A percentile compares a stretch with the other conserved stretches of the same genome.
These are phyloP conservation scores for Corythoichthys intestinalis DNA, from an alignment of 2,113 vertebrate genomes.

Conservation along the genomic window DNA sequence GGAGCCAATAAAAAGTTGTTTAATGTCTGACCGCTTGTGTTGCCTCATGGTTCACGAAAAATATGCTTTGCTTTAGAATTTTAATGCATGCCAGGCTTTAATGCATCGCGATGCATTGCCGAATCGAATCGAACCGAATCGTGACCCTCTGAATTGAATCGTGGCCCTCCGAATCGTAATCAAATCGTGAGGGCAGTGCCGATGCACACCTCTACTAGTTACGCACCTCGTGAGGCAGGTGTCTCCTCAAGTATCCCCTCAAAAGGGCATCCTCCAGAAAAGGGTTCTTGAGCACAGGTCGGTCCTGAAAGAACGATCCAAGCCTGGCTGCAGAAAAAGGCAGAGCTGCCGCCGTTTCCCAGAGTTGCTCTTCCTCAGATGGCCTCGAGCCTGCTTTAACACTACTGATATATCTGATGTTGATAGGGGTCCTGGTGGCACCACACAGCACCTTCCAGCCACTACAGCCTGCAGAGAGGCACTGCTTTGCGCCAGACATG, in stretches of 20 bases:
- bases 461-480: constrained; percentile 6
- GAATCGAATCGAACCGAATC: no score
- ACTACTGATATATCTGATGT: constrained; percentile 26
- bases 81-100: no score
- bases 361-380: constrained; percentile 23
- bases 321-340: constrained; percentile 46
- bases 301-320: constrained; percentile 70
- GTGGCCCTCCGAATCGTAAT: no score
- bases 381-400: constrained; percentile 18
- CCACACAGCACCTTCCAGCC: constrained; percentile 4
- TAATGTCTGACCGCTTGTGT: no score
- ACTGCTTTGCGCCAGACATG: constrained; percentile 36
- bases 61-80: no score
- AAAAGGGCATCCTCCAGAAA: constrained; percentile 76
- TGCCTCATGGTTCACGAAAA: no score
- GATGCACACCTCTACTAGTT: no score
- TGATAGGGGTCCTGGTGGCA: constrained; percentile 5
- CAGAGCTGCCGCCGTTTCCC: constrained; percentile 21
- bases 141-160: no score
- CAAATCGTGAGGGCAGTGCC: no score
- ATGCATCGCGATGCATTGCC: no score
- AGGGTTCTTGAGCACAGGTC: constrained; percentile 62
- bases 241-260: constrained; percentile 68
- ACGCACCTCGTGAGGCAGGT: constrained; percentile 71
- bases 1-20: no score